Base-by-base conservation (phyloP, 1,140 invertebrate species). In the Linepithema humile region DNA sequence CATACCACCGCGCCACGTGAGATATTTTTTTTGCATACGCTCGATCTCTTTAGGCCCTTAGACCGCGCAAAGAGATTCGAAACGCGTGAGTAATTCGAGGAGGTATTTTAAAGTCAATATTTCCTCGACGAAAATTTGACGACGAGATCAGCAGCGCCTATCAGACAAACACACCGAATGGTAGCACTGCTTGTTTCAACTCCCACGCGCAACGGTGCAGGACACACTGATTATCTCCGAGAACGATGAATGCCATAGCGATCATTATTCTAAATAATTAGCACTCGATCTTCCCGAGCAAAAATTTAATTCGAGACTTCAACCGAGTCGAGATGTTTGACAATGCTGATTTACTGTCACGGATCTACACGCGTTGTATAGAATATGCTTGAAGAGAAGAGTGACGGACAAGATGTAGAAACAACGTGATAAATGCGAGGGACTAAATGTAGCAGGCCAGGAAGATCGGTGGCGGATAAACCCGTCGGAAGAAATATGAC, bases 1-100 rank as follows among this genome's bases (percentile, higher is more conserved):
- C 85, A 89, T 84, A 83, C 88, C 85, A 83, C 88, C 85, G 45
- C 78, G 69, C 69, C 55, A 32, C 57, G 62, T 78, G 72, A 67
- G 80, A 75, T 82, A 85, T 83, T 70, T 82, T 82, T 82, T 64
- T 65, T 78, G 43, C 55, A 53, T 45, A 20, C 50, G 17, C 50
- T 4, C 29, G 48, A 35, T 62, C 10, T 38, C n/a, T 4, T 0
- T 23, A 38, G 15, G 9, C 35, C 70, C 32, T 15, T 62, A 23
- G 40, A 12, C 32, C 29, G 5, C 29, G 38, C 59, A 45, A 48
- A 48, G 59, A 38, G 43, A 77, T 50, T 17, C 60, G 59, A 77
- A 77, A 64, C 29, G 43, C 60, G 43, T 60, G 60, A 77, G 60
- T 77, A 77, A 77, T 15, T 50, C 74, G 60, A 64, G 38, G 40